Evolutionary conservation across 2,888 invertebrate species (phyloP).

Genomic region (Noctua fimbriata): DNA sequence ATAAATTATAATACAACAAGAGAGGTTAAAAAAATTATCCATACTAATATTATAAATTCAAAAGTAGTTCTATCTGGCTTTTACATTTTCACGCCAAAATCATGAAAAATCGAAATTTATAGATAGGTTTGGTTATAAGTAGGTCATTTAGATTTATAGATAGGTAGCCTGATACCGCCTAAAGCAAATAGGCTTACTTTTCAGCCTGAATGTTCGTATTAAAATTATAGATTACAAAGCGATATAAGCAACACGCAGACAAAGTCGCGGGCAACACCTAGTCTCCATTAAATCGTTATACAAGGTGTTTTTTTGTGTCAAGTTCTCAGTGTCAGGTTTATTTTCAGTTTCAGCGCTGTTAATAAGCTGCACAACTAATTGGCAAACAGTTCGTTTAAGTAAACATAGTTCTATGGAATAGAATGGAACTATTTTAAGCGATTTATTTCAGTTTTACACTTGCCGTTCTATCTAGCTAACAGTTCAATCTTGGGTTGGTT

Average conservation of each 20-base stretch:
- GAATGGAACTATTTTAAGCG: constrained; percentile 17
- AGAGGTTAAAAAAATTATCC: constrained; percentile 28
- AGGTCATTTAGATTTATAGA: neutral
- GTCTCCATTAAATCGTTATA: neutral
- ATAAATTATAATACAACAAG: constrained; percentile 58
- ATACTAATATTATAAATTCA: neutral
- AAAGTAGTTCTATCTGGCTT: too few species aligned
- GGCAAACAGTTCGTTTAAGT: constrained; percentile 39
- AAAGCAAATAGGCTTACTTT: neutral
- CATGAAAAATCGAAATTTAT: neutral
- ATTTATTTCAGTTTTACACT: constrained; percentile 14
- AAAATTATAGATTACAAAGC: neutral
- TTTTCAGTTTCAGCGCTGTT: constrained; percentile 30
- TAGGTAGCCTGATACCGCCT: neutral
- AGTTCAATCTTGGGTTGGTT: neutral
- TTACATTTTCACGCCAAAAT: neutral
- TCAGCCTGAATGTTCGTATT: neutral
- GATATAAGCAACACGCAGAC: neutral
- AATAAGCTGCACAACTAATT: constrained; percentile 50
- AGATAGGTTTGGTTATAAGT: neutral
- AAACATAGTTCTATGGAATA: constrained; percentile 9
- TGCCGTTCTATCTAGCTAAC: neutral
- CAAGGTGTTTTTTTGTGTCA: constrained; percentile 8
- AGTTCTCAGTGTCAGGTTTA: constrained; percentile 22
- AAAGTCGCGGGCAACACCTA: neutral